A percentile compares a stretch with the other conserved stretches of the same genome.
Evolutionary conservation across 2,113 vertebrate genomes (phyloP).

Genomic region (Caranx melampygus): DNA sequence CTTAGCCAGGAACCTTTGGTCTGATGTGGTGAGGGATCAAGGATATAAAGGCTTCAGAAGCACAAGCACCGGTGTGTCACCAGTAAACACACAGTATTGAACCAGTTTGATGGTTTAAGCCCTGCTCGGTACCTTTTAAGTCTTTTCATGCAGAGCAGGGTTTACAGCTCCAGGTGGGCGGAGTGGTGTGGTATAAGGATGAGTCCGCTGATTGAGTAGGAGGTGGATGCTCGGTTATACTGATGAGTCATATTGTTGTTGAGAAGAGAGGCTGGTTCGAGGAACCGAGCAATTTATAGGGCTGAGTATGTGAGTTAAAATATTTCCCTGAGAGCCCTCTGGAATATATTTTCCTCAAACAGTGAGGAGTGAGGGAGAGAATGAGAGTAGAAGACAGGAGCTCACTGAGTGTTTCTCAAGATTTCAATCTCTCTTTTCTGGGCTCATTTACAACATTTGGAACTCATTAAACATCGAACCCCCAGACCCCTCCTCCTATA

Average conservation of each 20-base stretch:
- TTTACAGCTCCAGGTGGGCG: constrained; percentile 53
- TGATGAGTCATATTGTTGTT: constrained; percentile 50
- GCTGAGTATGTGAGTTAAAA: constrained; percentile 38
- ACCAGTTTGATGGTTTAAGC: constrained; percentile 32
- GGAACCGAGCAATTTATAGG: constrained; percentile 21
- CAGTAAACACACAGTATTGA: constrained; percentile 15
- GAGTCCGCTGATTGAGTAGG: constrained; percentile 48
- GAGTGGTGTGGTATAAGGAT: constrained; percentile 18
- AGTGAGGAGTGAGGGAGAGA: constrained; percentile 43
- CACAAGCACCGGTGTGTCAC: constrained; percentile 10
- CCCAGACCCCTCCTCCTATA: constrained; percentile 76
- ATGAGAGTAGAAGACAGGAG: constrained; percentile 54
- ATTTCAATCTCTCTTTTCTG: constrained; percentile 75
- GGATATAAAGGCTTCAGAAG: constrained; percentile 6
- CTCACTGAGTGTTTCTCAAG: constrained; percentile 76
- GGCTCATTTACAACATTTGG: constrained; percentile 85
- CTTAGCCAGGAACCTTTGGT: constrained; percentile 33
- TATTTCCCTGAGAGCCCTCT: constrained; percentile 42
- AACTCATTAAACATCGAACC: constrained; percentile 84
- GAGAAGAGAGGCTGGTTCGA: constrained; percentile 31
- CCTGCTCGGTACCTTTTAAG: neutral
- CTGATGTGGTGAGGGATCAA: neutral
- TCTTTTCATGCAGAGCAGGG: constrained; percentile 18
- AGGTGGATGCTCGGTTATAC: constrained; percentile 16
- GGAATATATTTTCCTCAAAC: constrained; percentile 57